Percentiles rank a stretch among this genome's conserved stretches.
phyloP scores from a whole-genome alignment of 2,888 invertebrate genomes.

The Tenthredo scrophulariae region DNA sequence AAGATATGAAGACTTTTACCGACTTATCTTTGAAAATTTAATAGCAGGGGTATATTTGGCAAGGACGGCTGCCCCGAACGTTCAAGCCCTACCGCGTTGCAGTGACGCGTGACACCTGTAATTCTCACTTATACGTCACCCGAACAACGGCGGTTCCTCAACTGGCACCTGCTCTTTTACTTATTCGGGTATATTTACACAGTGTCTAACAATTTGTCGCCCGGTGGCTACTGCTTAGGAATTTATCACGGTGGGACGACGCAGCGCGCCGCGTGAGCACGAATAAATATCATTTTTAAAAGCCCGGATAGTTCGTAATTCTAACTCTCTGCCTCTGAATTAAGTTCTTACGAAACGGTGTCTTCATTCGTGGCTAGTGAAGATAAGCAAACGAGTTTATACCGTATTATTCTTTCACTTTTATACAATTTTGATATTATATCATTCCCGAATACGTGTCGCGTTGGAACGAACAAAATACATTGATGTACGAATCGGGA shows the following conservation, averaged over 20 bases:
- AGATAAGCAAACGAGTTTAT: conserved; percentile 11
- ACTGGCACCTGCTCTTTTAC: conserved; percentile 33
- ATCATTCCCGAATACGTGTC: not conserved
- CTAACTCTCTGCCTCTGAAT: conserved; percentile 20
- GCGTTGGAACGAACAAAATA: not conserved
- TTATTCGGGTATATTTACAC: conserved; percentile 41
- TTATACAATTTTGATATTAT: not conserved
- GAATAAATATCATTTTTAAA: conserved; percentile 49
- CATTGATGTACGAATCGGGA: not conserved
- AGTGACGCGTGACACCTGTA: conserved; percentile 42
- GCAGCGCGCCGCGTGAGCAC: conserved; percentile 33
- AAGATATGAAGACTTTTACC: not conserved
- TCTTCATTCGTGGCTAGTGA: not conserved
- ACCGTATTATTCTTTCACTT: not conserved
- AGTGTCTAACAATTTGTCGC: conserved; percentile 48
- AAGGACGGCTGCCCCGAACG: not conserved
- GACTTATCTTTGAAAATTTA: conserved; percentile 16
- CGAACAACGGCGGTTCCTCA: conserved; percentile 20
- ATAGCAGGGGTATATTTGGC: not conserved
- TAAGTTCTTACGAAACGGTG: conserved; percentile 37
- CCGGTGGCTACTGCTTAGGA: conserved; percentile 48
- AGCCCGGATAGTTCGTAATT: conserved; percentile 30
- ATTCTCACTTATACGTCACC: conserved; percentile 39
- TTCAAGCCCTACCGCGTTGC: conserved; percentile 18
- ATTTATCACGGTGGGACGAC: conserved; percentile 42